A percentile compares a stretch with the other conserved stretches of the same genome.
Conservation (phyloP, 1,140 invertebrate species). For the Diplogasteroides magnus region DNA sequence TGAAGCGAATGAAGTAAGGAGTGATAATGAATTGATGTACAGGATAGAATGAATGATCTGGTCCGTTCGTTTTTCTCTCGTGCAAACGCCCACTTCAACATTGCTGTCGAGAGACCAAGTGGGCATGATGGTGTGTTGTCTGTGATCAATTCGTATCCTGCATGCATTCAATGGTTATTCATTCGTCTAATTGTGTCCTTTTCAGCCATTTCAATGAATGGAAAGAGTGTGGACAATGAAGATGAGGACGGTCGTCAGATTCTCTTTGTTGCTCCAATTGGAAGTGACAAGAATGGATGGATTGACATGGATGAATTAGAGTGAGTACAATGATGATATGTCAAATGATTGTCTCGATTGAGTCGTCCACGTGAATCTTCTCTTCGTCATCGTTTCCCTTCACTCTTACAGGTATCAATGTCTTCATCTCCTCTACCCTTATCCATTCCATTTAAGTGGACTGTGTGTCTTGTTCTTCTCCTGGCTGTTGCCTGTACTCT, state of each 20-base stretch:
- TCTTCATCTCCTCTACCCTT: not conserved
- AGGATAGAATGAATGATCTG: not conserved
- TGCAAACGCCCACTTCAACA: not conserved
- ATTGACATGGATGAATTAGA: not conserved
- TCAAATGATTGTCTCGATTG: no score
- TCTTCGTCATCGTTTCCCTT: no score
- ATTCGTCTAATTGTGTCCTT: no score
- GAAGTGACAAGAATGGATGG: not conserved
- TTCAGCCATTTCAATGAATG: no score
- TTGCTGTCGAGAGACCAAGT: not conserved
- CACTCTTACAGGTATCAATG: not conserved
- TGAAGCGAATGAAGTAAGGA: not conserved
- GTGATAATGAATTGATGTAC: no score
- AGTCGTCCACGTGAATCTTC: no score
- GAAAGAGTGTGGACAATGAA: not conserved
- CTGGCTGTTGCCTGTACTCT: not conserved
- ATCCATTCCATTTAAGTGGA: not conserved
- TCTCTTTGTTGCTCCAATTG: not conserved
- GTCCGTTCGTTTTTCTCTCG: not conserved
- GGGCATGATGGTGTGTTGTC: not conserved
- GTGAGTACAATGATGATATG: not conserved
- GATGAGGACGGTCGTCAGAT: not conserved
- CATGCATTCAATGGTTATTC: no score
- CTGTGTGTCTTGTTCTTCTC: not conserved
- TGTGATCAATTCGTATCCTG: no score